phyloP scores from a whole-genome alignment of 1,140 invertebrate species.

The Hycleus cichorii region DNA sequence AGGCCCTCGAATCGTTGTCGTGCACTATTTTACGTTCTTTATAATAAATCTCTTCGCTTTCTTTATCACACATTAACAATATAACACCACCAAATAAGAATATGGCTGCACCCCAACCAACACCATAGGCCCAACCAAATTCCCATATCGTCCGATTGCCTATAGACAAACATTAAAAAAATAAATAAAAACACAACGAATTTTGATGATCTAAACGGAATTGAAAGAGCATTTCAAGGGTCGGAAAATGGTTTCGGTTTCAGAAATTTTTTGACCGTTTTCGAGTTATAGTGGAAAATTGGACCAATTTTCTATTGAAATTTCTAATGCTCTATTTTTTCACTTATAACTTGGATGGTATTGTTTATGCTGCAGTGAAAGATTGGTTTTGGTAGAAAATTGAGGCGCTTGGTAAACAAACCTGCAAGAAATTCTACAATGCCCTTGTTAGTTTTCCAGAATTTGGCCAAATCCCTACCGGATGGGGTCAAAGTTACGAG shows the following conservation, averaged over 20 bases:
- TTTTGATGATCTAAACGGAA: background rate
- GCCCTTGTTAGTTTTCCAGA: too few relatives aligned
- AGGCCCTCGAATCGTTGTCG: conserved; percentile 60
- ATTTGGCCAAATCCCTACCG: too few relatives aligned
- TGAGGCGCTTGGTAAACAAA: too few relatives aligned
- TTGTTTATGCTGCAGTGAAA: too few relatives aligned
- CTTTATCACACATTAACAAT: conserved; percentile 91
- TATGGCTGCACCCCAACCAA: conserved; percentile 93
- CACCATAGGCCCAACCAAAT: conserved; percentile 96
- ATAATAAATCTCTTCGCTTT: conserved; percentile 97
- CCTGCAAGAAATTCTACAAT: too few relatives aligned
- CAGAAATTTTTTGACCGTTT: too few relatives aligned
- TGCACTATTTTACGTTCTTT: conserved; percentile 86
- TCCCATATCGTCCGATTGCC: conserved; percentile 85
- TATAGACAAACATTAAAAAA: conserved; percentile 35
- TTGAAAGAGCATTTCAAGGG: background rate
- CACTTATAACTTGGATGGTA: too few relatives aligned
- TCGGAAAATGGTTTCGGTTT: background rate
- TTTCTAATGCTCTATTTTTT: too few relatives aligned
- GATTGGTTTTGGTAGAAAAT: too few relatives aligned
- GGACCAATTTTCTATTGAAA: too few relatives aligned
- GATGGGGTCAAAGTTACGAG: too few relatives aligned
- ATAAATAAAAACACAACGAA: background rate
- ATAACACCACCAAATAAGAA: conserved; percentile 92
- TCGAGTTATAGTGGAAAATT: background rate